Percentiles rank a stretch among this genome's conserved stretches.
phyloP scores from a whole-genome alignment of 2,113 vertebrate genomes.

The Columba livia region DNA sequence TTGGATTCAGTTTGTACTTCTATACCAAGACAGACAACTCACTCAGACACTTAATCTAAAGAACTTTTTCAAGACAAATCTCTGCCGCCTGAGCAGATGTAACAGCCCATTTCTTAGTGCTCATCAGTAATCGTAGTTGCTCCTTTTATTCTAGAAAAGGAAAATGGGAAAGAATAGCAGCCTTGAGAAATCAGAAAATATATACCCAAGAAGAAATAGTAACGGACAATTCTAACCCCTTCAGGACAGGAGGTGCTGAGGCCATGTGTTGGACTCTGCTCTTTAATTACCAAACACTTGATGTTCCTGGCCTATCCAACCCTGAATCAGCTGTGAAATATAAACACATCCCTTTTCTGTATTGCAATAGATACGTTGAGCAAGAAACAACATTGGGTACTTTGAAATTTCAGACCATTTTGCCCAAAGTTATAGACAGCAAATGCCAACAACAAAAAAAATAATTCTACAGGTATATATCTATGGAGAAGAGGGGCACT shows the following conservation, averaged over 20 bases:
- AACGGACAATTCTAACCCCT: neutral
- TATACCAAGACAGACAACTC: neutral
- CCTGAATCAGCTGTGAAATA: neutral
- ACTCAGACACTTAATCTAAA: neutral
- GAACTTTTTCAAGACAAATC: neutral
- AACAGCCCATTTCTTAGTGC: neutral
- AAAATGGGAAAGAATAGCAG: neutral
- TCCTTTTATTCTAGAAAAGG: neutral
- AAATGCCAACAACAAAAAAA: neutral
- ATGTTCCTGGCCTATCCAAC: neutral
- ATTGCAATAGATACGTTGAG: neutral
- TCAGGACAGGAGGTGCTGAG: neutral
- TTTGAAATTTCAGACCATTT: neutral
- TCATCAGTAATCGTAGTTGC: neutral
- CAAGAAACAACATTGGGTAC: rapidly evolving
- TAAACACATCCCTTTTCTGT: neutral
- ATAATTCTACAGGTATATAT: neutral
- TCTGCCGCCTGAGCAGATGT: neutral
- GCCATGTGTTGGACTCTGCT: neutral
- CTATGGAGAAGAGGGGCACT: neutral
- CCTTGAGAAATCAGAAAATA: neutral
- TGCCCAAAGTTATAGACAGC: neutral
- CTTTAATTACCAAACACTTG: neutral
- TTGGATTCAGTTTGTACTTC: neutral
- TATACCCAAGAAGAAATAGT: neutral